Conservation (phyloP, 2,797 vertebrate species). For the Mormyrops attenuatus region DNA sequence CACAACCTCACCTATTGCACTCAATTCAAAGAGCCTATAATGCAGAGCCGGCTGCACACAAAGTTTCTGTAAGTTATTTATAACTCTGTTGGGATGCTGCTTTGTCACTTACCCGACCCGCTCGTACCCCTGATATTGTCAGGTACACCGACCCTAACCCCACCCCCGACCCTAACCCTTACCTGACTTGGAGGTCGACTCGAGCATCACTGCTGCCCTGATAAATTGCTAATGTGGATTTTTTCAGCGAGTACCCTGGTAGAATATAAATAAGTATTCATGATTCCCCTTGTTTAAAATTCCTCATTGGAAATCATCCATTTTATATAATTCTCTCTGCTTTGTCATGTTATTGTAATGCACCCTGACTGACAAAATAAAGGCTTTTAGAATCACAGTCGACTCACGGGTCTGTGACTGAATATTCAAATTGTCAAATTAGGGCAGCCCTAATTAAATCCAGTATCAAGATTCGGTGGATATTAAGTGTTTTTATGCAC, state of each 20-base stretch:
- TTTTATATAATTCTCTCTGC: not conserved
- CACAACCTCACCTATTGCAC: not conserved
- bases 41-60: not conserved
- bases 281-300: not conserved
- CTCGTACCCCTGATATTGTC: no score
- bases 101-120: not conserved
- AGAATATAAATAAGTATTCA: not conserved
- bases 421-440: not conserved
- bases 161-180: not conserved
- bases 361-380: not conserved
- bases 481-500: not conserved
- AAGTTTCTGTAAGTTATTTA: not conserved
- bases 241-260: not conserved
- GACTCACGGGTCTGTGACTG: not conserved
- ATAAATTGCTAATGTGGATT: not conserved
- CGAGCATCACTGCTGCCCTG: not conserved
- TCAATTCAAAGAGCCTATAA: not conserved
- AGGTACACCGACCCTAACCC: no score
- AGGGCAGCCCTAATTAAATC: not conserved
- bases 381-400: not conserved
- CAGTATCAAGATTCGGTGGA: not conserved
- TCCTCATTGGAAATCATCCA: not conserved
- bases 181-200: not conserved
- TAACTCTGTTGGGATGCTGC: not conserved
- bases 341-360: not conserved